Evolutionary conservation across 2,888 invertebrate genomes (phyloP).

Genomic region (Notodonta dromedarius): DNA sequence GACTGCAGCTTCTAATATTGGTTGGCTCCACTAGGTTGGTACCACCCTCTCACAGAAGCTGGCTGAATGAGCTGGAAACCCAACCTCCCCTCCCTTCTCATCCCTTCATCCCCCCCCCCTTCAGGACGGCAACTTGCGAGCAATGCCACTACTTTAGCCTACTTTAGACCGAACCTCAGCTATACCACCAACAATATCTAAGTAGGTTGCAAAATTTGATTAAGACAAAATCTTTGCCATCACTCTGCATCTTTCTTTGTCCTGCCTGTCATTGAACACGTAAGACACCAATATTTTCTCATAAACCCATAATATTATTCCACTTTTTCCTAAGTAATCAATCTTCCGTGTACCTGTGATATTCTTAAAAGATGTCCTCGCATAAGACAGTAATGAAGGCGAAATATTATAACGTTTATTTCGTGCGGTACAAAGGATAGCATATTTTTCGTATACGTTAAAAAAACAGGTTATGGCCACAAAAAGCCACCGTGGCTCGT

Average conservation of each 20-base stretch:
- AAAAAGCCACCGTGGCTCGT: constrained; percentile 24
- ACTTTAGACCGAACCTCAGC: too few relatives aligned
- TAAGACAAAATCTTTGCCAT: background rate
- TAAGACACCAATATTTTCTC: background rate
- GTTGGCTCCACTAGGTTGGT: too few relatives aligned
- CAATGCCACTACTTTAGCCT: too few relatives aligned
- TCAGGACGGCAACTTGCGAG: too few relatives aligned
- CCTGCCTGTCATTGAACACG: background rate
- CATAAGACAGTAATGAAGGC: background rate
- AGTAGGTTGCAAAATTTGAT: background rate
- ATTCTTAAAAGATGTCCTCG: background rate
- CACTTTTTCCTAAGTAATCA: background rate
- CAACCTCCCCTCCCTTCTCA: too few relatives aligned
- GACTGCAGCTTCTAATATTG: too few relatives aligned
- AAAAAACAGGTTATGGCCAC: constrained; percentile 16
- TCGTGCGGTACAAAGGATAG: background rate
- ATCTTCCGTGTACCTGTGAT: background rate
- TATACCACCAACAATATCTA: too few relatives aligned
- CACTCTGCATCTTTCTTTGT: background rate
- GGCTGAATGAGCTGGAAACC: too few relatives aligned
- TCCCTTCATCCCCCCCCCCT: too few relatives aligned
- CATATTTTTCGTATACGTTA: constrained; percentile 5
- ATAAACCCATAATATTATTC: background rate
- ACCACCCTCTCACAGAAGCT: too few relatives aligned
- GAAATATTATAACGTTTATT: constrained; percentile 1